phyloP scores from a whole-genome alignment of 2,797 vertebrate species.

The Prionace glauca region DNA sequence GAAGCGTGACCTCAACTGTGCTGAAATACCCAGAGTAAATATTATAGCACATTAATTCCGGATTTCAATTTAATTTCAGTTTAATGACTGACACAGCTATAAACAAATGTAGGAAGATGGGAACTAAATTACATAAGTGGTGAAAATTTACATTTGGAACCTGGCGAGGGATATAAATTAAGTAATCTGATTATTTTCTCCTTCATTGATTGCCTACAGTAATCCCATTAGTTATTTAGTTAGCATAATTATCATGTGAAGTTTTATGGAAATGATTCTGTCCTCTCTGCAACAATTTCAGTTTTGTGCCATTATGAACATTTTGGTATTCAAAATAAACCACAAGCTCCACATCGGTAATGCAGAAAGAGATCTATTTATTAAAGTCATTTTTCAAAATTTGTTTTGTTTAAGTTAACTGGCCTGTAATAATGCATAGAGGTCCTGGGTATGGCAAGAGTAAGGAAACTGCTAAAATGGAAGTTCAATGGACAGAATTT shows the following conservation, averaged over 20 bases:
- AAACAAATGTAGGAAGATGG: neutral
- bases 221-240: neutral
- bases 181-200: neutral
- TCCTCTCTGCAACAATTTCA: neutral
- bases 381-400: neutral
- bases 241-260: neutral
- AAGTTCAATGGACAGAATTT: neutral
- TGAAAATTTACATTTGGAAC: slow-evolving; percentile 21
- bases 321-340: neutral
- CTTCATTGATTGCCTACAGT: slow-evolving; percentile 3
- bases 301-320: neutral
- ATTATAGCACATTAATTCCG: neutral
- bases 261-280: neutral
- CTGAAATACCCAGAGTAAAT: neutral
- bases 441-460: neutral
- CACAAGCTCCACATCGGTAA: neutral
- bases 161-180: neutral
- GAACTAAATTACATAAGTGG: neutral
- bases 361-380: neutral
- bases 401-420: neutral
- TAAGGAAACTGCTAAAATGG: neutral
- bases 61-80: neutral
- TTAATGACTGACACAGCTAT: neutral
- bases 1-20: neutral
- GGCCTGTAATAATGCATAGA: neutral